Conservation (phyloP, 2,797 vertebrate species). For the Enteromius thamalakanensis region DNA sequence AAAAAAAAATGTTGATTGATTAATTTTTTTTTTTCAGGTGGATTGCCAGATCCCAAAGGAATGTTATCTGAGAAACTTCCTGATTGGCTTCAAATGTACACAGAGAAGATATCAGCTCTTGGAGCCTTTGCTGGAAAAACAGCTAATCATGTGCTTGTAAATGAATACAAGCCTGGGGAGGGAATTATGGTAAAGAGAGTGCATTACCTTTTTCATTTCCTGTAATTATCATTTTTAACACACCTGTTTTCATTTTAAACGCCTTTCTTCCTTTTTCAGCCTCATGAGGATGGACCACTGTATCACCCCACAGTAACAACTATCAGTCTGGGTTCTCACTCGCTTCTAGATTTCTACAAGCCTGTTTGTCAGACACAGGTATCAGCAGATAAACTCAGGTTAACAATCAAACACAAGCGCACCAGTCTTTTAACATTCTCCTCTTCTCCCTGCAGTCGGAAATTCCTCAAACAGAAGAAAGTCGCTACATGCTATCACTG, state of each 20-base stretch:
- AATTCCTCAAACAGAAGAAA: constrained; percentile 69
- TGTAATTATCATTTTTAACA: neutral
- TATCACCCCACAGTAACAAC: constrained; percentile 92
- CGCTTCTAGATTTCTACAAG: constrained; percentile 86
- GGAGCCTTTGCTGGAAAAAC: constrained; percentile 81
- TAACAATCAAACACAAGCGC: constrained; percentile 3
- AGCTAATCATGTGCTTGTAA: constrained; percentile 91
- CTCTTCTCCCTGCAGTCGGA: constrained; percentile 39
- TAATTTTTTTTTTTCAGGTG: constrained; percentile 68
- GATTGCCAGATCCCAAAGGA: constrained; percentile 84
- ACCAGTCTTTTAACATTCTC: neutral
- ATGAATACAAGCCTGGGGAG: constrained; percentile 88
- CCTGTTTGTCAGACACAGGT: constrained; percentile 69
- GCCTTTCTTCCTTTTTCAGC: constrained; percentile 63
- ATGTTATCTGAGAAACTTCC: constrained; percentile 87
- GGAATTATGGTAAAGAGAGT: constrained; percentile 84
- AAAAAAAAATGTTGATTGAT: neutral
- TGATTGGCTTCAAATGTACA: constrained; percentile 82
- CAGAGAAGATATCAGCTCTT: constrained; percentile 83
- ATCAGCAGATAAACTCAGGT: neutral
- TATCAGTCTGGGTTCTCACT: constrained; percentile 88
- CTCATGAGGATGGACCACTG: constrained; percentile 88
- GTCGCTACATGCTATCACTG: constrained; percentile 77
- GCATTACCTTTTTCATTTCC: neutral
- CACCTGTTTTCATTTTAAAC: neutral